These are phyloP conservation scores for Strigamia maritima DNA, from an alignment of 2,888 invertebrate genomes.

Conservation along the genomic window DNA sequence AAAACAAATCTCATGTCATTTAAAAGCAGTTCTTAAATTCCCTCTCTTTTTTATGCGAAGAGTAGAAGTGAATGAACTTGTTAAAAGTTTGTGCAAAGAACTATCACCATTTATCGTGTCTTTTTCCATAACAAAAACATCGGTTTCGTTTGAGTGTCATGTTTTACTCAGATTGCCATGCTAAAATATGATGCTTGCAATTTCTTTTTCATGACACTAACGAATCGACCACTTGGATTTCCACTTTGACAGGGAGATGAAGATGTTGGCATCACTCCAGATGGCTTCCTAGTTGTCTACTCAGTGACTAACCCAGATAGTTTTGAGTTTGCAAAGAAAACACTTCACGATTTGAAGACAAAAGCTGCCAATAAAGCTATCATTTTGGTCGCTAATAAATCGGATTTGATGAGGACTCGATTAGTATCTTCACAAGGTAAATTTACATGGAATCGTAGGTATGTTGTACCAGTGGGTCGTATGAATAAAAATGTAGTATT, in stretches of 20 bases:
- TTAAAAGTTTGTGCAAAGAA: neutral
- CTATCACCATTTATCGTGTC: neutral
- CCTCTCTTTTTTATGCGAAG: neutral
- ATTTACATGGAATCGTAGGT: too few relatives aligned
- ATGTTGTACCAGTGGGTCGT: too few relatives aligned
- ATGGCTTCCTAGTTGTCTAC: conserved; percentile 83
- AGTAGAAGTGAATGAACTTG: neutral
- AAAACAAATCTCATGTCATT: neutral
- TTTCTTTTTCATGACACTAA: neutral
- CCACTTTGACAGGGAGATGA: neutral
- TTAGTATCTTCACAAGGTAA: conserved; percentile 49
- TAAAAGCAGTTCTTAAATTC: neutral
- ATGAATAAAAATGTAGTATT: too few relatives aligned
- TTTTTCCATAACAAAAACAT: neutral
- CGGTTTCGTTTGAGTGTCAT: neutral
- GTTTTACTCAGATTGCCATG: neutral
- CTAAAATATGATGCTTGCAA: neutral
- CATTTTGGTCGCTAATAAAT: conserved; percentile 52
- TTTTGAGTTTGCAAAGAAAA: conserved; percentile 76
- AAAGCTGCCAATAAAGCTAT: conserved; percentile 55
- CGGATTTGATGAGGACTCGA: conserved; percentile 52
- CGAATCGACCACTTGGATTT: neutral
- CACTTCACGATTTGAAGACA: conserved; percentile 65
- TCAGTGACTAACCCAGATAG: conserved; percentile 88
- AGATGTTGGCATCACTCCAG: conserved; percentile 54